phyloP scores from a whole-genome alignment of 2,113 vertebrate species.

The Okapia johnstoni region DNA sequence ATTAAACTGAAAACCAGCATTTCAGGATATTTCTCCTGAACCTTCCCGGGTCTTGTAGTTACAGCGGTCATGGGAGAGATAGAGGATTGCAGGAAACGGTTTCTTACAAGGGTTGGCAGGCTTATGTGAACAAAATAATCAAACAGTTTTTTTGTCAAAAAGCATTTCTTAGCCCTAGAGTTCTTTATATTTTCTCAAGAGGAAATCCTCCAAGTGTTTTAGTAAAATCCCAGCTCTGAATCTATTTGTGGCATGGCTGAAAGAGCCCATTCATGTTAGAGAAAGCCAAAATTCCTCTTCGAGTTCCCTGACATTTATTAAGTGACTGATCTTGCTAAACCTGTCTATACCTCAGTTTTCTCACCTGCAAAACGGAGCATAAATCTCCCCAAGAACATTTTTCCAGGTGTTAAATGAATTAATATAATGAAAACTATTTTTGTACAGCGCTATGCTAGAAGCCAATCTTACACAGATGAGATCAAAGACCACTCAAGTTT shows the following conservation, averaged over 20 bases:
- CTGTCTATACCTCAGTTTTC: background rate
- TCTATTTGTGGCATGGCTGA: background rate
- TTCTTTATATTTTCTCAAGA: background rate
- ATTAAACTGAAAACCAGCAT: constrained; percentile 23
- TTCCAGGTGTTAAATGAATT: background rate
- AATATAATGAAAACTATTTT: background rate
- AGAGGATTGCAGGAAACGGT: background rate
- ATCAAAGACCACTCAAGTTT: background rate
- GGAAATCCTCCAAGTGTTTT: background rate
- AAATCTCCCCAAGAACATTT: background rate
- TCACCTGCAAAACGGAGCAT: background rate
- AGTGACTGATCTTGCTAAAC: background rate
- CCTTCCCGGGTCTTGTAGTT: background rate
- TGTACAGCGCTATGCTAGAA: background rate
- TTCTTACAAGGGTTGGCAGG: background rate
- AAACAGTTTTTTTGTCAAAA: background rate
- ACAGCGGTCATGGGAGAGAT: background rate
- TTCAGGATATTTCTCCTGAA: background rate
- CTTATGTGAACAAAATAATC: background rate
- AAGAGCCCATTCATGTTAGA: background rate
- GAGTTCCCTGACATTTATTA: background rate
- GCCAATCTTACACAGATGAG: background rate
- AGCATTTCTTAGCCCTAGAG: background rate
- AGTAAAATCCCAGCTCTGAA: background rate
- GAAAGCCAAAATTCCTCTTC: background rate